These are phyloP conservation scores for Nannoperca obscura DNA, from an alignment of 2,797 vertebrate genomes.

Conservation along the genomic window DNA sequence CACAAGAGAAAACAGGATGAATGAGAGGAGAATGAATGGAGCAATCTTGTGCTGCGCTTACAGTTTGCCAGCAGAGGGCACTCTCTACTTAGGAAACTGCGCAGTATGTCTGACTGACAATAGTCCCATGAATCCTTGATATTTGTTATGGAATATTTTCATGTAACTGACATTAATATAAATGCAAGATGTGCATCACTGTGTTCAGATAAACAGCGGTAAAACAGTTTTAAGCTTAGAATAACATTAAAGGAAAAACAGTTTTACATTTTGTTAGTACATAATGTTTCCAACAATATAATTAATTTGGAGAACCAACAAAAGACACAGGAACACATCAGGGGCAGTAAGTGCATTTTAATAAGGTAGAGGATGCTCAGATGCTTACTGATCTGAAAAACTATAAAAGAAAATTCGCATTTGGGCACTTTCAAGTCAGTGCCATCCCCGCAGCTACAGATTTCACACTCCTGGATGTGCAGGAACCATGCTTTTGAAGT, in stretches of 20 bases:
- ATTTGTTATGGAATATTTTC: conserved; percentile 9
- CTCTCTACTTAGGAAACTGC: conserved; percentile 43
- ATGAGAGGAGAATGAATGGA: conserved; percentile 1
- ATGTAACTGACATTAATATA: conserved; percentile 12
- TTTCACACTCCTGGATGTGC: conserved; percentile 79
- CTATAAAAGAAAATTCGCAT: conserved; percentile 72
- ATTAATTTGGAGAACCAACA: conserved; percentile 19
- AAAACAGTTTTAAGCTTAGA: background rate
- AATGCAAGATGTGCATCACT: background rate
- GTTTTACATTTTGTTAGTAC: conserved; percentile 10
- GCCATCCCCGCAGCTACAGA: conserved; percentile 73
- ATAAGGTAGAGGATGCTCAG: conserved; percentile 36
- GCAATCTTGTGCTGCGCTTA: background rate
- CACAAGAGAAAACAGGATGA: conserved; percentile 1
- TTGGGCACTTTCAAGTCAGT: conserved; percentile 78
- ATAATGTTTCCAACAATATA: conserved; percentile 3
- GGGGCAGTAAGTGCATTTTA: conserved; percentile 21
- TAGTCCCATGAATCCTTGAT: background rate
- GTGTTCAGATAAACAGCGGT: background rate
- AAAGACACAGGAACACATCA: conserved; percentile 24
- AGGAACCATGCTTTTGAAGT: conserved; percentile 81
- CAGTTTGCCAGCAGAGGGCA: conserved; percentile 73
- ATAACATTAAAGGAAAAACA: background rate
- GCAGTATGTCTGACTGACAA: background rate
- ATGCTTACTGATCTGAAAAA: conserved; percentile 63